phyloP scores from a whole-genome alignment of 2,113 vertebrate genomes.

The Lipophrys pholis region DNA sequence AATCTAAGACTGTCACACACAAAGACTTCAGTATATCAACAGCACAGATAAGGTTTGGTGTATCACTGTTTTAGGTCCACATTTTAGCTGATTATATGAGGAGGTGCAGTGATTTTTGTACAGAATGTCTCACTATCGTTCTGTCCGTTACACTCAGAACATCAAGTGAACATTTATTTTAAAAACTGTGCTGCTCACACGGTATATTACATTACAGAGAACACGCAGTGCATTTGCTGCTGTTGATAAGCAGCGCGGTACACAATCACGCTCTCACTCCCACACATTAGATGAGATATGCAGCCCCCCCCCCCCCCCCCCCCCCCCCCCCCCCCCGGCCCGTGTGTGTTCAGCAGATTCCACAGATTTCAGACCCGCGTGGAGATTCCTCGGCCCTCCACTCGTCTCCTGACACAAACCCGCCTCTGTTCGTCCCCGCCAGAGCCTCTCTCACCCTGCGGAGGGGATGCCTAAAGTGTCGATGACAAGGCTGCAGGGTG shows the following conservation, averaged over 20 bases:
- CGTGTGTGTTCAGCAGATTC: conserved; percentile 77
- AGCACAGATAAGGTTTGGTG: conserved; percentile 5
- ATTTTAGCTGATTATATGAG: background rate
- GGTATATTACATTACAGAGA: background rate
- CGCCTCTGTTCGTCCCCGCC: conserved; percentile 65
- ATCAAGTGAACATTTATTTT: background rate
- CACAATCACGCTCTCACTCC: background rate
- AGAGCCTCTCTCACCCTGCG: conserved; percentile 15
- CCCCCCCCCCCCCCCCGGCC: conserved; percentile 37
- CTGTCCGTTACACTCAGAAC: background rate
- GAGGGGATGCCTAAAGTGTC: background rate
- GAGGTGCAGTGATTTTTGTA: background rate
- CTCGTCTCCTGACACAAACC: conserved; percentile 54
- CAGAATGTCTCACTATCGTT: background rate
- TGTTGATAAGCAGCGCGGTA: background rate
- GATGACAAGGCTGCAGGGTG: background rate
- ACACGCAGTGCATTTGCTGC: background rate
- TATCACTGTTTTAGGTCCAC: background rate
- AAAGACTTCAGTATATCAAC: no score
- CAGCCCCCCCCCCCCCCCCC: conserved; percentile 20
- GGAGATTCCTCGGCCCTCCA: conserved; percentile 66
- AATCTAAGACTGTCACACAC: no score
- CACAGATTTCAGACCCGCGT: conserved; percentile 66
- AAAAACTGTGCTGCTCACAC: background rate
- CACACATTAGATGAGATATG: conserved; percentile 16